Evolutionary conservation across 2,888 invertebrate species (phyloP).

Genomic region (Idaea straminata): DNA sequence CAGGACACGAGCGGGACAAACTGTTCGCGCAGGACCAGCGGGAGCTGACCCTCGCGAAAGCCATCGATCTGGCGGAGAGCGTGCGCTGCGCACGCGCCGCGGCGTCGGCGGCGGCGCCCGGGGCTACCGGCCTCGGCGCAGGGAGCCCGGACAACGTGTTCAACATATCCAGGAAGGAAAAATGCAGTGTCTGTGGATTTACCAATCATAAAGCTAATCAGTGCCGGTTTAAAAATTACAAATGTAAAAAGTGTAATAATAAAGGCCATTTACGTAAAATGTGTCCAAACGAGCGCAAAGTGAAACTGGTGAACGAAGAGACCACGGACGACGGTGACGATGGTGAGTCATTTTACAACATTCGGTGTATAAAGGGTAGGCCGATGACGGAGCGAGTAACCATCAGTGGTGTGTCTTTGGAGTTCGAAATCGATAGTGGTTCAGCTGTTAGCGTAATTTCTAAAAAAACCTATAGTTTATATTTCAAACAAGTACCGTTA

Average conservation of each 20-base stretch:
- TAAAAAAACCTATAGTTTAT: no score
- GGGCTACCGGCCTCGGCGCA: no score
- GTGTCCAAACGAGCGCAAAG: constrained; percentile 5
- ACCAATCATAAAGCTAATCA: constrained; percentile 24
- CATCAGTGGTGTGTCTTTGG: constrained; percentile 7
- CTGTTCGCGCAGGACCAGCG: no score
- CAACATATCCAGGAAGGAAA: no score
- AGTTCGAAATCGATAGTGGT: constrained; percentile 18
- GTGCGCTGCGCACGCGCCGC: no score
- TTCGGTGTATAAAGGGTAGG: constrained; percentile 7
- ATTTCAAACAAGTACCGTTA: no score
- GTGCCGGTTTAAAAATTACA: constrained; percentile 24
- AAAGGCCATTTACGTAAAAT: constrained; percentile 9
- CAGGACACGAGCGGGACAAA: no score
- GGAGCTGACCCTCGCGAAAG: no score
- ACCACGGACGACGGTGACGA: not conserved
- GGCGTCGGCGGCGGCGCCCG: no score
- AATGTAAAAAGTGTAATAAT: not conserved
- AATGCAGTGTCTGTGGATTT: constrained; percentile 24
- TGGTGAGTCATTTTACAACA: constrained; percentile 9
- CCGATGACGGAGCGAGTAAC: constrained; percentile 8
- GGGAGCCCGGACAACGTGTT: no score
- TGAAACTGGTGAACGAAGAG: constrained; percentile 6
- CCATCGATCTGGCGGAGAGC: constrained; percentile 8
- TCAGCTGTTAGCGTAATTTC: constrained; percentile 7